Percentiles rank a stretch among this genome's conserved stretches.
These are phyloP conservation scores for Setipinna tenuifilis DNA, from an alignment of 2,797 vertebrate species.

Conservation along the genomic window DNA sequence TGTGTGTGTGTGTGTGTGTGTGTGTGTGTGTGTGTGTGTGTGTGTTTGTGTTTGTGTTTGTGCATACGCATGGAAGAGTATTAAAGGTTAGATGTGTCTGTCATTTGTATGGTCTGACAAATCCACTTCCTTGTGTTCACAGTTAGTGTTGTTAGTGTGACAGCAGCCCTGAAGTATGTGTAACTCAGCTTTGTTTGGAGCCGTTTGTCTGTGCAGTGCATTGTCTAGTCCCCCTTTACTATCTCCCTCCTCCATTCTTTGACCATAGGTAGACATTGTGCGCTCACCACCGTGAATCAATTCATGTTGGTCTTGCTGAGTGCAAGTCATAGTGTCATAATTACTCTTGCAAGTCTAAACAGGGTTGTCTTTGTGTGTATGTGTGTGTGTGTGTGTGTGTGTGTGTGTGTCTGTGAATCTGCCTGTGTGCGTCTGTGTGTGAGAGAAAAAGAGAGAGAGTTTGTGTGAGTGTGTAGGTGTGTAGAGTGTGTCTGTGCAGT, in stretches of 20 bases:
- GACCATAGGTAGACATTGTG: conserved; percentile 18
- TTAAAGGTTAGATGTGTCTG: background rate
- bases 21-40: background rate
- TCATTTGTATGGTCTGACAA: background rate
- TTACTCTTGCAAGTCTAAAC: conserved; percentile 18
- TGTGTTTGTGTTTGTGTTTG: no score
- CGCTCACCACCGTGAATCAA: conserved; percentile 1
- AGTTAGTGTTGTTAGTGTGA: background rate
- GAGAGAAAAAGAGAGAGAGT: background rate
- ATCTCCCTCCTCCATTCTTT: conserved; percentile 1
- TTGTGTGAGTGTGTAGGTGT: background rate
- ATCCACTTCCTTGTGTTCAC: background rate
- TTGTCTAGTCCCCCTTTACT: background rate
- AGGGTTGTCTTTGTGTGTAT: conserved; percentile 30
- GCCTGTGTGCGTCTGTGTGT: background rate
- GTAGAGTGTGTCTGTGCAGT: background rate
- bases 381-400: conserved; percentile 28
- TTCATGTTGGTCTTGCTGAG: background rate
- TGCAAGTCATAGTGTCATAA: conserved; percentile 11
- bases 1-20: background rate
- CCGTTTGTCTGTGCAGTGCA: background rate
- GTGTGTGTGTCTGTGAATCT: background rate
- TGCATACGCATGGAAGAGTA: no score
- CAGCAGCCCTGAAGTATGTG: background rate
- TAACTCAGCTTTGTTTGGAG: background rate